phyloP scores from a whole-genome alignment of 2,797 vertebrate genomes.

The Gymnothorax reevesii region DNA sequence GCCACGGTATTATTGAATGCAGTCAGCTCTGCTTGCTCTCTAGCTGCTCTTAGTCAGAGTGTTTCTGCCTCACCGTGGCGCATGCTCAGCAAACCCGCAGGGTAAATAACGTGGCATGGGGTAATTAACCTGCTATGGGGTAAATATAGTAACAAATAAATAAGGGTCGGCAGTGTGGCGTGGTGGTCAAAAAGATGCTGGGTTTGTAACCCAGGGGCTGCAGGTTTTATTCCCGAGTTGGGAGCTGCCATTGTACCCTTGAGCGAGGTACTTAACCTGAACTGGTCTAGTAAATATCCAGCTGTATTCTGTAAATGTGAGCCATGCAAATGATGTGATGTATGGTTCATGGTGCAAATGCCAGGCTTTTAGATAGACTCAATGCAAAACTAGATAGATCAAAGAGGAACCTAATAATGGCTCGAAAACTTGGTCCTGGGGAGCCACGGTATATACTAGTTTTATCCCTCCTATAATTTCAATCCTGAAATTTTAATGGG shows the following conservation, averaged over 20 bases:
- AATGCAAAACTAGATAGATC: neutral
- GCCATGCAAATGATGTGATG: neutral
- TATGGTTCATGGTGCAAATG: neutral
- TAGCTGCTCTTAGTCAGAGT: neutral
- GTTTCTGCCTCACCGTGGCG: neutral
- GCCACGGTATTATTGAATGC: slow-evolving; percentile 6
- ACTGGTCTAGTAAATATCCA: slow-evolving; percentile 15
- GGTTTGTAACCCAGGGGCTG: slow-evolving; percentile 8
- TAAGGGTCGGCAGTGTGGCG: slow-evolving; percentile 9
- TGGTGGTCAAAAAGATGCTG: slow-evolving; percentile 19
- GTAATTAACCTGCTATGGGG: slow-evolving; percentile 3
- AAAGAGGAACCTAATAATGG: neutral
- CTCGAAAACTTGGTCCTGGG: no score
- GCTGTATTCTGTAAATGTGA: slow-evolving; percentile 5
- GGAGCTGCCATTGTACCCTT: slow-evolving; percentile 6
- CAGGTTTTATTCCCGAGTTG: neutral
- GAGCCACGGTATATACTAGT: no score
- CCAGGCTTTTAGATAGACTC: neutral
- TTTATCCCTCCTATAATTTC: no score
- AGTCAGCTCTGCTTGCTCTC: neutral
- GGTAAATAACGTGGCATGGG: slow-evolving; percentile 11
- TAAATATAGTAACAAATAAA: slow-evolving; percentile 25
- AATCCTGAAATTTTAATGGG: no score
- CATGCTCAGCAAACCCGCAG: slow-evolving; percentile 15
- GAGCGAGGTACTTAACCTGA: slow-evolving; percentile 14